A percentile compares a stretch with the other conserved stretches of the same genome.
phyloP scores from a whole-genome alignment of 2,113 vertebrate genomes.

The Stomatorhinus ivindoensis region DNA sequence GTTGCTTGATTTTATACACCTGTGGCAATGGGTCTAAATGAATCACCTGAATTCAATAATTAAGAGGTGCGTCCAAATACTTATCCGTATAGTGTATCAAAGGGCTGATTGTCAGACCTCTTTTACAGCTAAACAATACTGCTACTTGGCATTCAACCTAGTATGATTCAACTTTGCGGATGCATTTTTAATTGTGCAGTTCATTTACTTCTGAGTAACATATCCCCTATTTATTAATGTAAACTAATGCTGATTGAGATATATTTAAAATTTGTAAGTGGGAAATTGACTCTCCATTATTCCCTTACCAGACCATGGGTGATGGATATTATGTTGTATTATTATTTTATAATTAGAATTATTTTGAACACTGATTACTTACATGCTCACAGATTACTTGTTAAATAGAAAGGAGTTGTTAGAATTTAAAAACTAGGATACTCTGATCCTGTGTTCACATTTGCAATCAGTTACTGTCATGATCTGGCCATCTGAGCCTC shows the following conservation, averaged over 20 bases:
- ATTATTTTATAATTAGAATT: not conserved
- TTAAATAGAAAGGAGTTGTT: not conserved
- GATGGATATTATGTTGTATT: not conserved
- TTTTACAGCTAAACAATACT: not conserved
- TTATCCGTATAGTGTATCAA: not conserved
- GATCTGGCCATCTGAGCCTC: no score
- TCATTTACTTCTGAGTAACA: not conserved
- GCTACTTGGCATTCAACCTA: not conserved
- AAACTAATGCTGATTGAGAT: not conserved
- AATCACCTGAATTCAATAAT: not conserved
- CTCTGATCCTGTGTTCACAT: not conserved
- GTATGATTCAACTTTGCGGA: not conserved
- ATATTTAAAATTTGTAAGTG: not conserved
- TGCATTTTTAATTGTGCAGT: not conserved
- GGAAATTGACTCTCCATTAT: not conserved
- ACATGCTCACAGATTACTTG: not conserved
- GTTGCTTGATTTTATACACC: not conserved
- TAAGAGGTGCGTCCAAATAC: not conserved
- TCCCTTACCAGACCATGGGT: not conserved
- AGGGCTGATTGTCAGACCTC: not conserved
- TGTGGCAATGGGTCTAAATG: not conserved
- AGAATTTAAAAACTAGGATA: not conserved
- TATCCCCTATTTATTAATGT: not conserved
- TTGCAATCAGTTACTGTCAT: no score
- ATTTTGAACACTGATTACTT: not conserved